Evolutionary conservation across 2,888 invertebrate species (phyloP).

Genomic region (Tanaodytes sp.): DNA sequence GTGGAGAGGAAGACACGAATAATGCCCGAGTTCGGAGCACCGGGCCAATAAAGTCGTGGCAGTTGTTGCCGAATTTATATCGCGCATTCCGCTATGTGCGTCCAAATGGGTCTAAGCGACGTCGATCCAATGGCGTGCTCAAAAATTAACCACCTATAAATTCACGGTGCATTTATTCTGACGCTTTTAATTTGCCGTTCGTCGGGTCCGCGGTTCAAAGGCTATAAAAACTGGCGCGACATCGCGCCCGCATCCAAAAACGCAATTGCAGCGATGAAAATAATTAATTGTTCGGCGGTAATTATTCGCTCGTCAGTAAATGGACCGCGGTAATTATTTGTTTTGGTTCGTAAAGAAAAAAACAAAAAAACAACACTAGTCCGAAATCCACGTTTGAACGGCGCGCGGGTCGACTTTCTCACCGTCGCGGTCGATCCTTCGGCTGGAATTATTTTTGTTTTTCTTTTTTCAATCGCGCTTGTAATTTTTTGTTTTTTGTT

Average conservation of each 20-base stretch:
- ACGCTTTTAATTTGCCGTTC: conserved; percentile 4
- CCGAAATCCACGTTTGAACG: too few relatives aligned
- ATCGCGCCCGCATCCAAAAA: not conserved
- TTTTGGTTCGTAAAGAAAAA: conserved; percentile 9
- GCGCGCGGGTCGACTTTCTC: too few relatives aligned
- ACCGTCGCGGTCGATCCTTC: too few relatives aligned
- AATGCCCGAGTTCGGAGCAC: too few relatives aligned
- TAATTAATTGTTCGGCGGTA: conserved; percentile 22
- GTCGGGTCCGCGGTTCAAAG: not conserved
- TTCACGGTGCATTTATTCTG: conserved; percentile 10
- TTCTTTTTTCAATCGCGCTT: conserved; percentile 28
- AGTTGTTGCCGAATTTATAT: too few relatives aligned
- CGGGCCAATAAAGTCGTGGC: too few relatives aligned
- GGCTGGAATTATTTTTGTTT: conserved; percentile 20
- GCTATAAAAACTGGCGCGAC: not conserved
- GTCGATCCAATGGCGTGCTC: conserved; percentile 16
- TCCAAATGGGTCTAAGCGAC: too few relatives aligned
- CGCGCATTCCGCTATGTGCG: too few relatives aligned
- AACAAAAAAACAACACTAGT: conserved; percentile 23
- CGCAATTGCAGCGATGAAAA: not conserved
- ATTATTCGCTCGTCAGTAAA: conserved; percentile 47
- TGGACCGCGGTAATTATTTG: conserved; percentile 34
- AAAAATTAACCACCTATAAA: conserved; percentile 27
- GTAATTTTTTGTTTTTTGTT: conserved; percentile 23
- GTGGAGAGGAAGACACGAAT: too few relatives aligned